Conservation (phyloP, 2,888 invertebrate species). For the Eucriotettix oculatus region DNA sequence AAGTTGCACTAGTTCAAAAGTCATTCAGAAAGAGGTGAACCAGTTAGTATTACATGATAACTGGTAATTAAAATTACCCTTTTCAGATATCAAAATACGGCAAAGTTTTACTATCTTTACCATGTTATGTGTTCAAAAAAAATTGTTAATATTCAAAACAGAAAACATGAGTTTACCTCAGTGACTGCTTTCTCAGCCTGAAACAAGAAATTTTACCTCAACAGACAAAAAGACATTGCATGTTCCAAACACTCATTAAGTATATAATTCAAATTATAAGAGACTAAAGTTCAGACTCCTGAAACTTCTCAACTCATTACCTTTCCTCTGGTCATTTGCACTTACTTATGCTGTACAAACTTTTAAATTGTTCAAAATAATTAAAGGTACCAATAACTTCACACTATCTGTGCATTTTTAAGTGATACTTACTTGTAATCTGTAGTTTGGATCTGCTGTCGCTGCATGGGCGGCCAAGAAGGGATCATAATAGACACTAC, state of each 20-base stretch:
- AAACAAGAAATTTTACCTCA: slow-evolving; percentile 33
- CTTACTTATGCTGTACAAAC: neutral
- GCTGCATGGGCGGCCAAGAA: slow-evolving; percentile 75
- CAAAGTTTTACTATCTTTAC: too few relatives aligned
- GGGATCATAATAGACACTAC: slow-evolving; percentile 89
- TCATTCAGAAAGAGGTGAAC: too few relatives aligned
- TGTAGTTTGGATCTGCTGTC: slow-evolving; percentile 71
- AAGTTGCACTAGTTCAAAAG: too few relatives aligned
- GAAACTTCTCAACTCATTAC: neutral
- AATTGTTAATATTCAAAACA: neutral
- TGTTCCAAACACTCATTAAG: slow-evolving; percentile 1
- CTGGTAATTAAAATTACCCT: neutral
- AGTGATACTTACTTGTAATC: slow-evolving; percentile 60
- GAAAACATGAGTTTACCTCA: slow-evolving; percentile 36
- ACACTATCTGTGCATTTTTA: neutral
- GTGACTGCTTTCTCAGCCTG: slow-evolving; percentile 54
- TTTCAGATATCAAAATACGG: neutral
- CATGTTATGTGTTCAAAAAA: too few relatives aligned
- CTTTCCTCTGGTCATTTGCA: neutral
- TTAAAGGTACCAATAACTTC: neutral
- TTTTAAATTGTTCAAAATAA: neutral
- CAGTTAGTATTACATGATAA: too few relatives aligned
- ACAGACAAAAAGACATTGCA: slow-evolving; percentile 20
- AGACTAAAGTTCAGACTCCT: too few relatives aligned
- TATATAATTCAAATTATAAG: neutral